A percentile compares a stretch with the other conserved stretches of the same genome.
These are phyloP conservation scores for Limnephilus auricula DNA, from an alignment of 2,888 invertebrate species.

Conservation along the genomic window DNA sequence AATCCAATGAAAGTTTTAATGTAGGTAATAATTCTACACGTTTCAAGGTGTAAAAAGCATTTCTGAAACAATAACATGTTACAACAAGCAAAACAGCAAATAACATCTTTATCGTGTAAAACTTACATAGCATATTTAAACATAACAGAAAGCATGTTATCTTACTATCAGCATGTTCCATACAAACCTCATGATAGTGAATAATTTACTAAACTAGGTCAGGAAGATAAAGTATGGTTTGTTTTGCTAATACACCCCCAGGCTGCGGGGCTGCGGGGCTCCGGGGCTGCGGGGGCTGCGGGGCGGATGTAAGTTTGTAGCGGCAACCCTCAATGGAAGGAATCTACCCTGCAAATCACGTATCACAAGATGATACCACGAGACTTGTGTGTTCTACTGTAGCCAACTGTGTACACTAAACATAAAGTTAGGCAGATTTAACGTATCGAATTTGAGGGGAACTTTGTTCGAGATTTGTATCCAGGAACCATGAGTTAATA, in stretches of 20 bases:
- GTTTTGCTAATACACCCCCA: neutral
- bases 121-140: neutral
- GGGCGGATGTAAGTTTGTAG: slow-evolving; percentile 2
- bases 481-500: neutral
- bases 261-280: no score
- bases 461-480: slow-evolving; percentile 2
- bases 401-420: slow-evolving; percentile 1
- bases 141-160: neutral
- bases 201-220: neutral
- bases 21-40: neutral
- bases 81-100: neutral
- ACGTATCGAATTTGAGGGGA: slow-evolving; percentile 29
- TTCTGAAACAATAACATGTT: neutral
- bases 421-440: slow-evolving; percentile 29
- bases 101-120: neutral
- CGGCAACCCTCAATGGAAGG: neutral
- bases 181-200: neutral
- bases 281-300: neutral
- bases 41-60: neutral
- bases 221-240: slow-evolving; percentile 2
- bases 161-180: neutral
- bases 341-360: slow-evolving; percentile 13
- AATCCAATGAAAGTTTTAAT: neutral
- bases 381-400: slow-evolving; percentile 26
- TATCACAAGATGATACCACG: slow-evolving; percentile 13